These are phyloP conservation scores for Darevskia mixta DNA, from an alignment of 2,797 vertebrate species.

Conservation along the genomic window DNA sequence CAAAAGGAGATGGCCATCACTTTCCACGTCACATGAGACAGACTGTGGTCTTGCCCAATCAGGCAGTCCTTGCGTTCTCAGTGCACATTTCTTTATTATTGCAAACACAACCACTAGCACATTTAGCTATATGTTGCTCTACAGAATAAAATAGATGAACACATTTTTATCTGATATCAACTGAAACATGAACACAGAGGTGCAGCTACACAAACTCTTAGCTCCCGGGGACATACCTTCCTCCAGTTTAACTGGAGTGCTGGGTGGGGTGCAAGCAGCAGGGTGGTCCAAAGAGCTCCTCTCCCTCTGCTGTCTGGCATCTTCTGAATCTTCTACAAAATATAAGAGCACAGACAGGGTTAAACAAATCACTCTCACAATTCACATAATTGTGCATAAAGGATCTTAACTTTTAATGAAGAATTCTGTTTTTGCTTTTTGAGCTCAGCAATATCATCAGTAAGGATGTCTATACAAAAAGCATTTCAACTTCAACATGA, in stretches of 20 bases:
- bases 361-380: neutral
- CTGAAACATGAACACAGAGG: conserved; percentile 5
- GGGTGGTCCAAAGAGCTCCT: conserved; percentile 74
- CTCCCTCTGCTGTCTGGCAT: conserved; percentile 79
- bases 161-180: neutral
- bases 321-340: conserved; percentile 81
- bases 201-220: neutral
- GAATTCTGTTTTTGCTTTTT: conserved; percentile 8
- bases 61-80: neutral
- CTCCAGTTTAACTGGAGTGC: conserved; percentile 89
- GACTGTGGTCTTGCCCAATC: neutral
- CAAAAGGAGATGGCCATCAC: neutral
- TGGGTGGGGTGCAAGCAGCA: conserved; percentile 88
- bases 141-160: conserved; percentile 21
- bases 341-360: neutral
- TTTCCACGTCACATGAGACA: too few species aligned
- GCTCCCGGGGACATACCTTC: conserved; percentile 87
- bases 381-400: neutral
- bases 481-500: neutral
- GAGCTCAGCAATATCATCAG: neutral
- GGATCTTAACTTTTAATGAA: neutral
- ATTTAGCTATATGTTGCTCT: conserved; percentile 14
- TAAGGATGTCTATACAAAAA: too few species aligned
- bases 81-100: conserved; percentile 63
- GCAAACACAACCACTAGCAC: conserved; percentile 41